Percentiles rank a stretch among this genome's conserved stretches.
Evolutionary conservation across 2,797 vertebrate genomes (phyloP).

Genomic region (Pantherophis vulpinus): DNA sequence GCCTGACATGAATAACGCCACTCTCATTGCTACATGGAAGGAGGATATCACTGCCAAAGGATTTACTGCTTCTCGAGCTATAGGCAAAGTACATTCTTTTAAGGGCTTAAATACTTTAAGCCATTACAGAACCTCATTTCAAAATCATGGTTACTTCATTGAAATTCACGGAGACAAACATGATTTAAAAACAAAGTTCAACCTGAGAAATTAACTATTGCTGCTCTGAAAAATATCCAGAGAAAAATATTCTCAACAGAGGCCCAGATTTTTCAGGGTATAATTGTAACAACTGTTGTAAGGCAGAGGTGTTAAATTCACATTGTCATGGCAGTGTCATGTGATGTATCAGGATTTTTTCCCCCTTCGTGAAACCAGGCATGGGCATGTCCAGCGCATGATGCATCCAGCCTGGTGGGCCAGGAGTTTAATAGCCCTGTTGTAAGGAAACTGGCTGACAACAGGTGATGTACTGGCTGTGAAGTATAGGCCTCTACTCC

Average conservation of each 20-base stretch:
- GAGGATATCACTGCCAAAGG: constrained; percentile 36
- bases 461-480: not conserved
- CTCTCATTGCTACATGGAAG: constrained; percentile 41
- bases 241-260: not conserved
- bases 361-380: too few species aligned
- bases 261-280: not conserved
- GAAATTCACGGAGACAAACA: not conserved
- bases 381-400: too few species aligned
- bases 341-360: too few species aligned
- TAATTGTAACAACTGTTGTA: not conserved
- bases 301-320: not conserved
- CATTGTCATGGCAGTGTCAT: too few species aligned
- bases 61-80: constrained; percentile 45
- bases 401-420: too few species aligned
- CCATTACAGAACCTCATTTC: constrained; percentile 38
- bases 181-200: constrained; percentile 18
- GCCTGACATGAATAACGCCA: constrained; percentile 52
- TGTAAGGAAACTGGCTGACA: not conserved
- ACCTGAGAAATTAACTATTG: not conserved
- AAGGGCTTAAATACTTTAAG: not conserved
- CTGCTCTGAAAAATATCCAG: not conserved
- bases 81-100: constrained; percentile 28
- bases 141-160: constrained; percentile 6
- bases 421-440: too few species aligned
- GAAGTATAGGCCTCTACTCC: not conserved